Percentiles rank a stretch among this genome's conserved stretches.
phyloP scores from a whole-genome alignment of 2,888 invertebrate genomes.

The Phortica okadai region DNA sequence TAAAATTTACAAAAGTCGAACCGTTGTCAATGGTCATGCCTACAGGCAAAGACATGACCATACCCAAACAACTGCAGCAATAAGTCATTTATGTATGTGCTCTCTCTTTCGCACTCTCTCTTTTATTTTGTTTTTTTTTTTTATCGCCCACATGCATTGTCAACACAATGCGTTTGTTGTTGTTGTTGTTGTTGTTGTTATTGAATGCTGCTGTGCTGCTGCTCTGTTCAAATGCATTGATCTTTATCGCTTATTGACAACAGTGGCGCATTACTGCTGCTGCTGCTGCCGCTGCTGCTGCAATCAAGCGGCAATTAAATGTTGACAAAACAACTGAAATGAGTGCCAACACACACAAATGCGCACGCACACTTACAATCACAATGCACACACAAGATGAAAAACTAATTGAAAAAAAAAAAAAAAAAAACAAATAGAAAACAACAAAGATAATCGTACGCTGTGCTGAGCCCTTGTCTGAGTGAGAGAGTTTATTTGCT shows the following conservation, averaged over 20 bases:
- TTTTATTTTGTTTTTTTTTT: background rate
- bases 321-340: conserved; percentile 11
- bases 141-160: background rate
- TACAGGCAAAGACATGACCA: background rate
- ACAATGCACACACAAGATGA: background rate
- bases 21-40: background rate
- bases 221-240: background rate
- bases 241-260: conserved; percentile 16
- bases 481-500: no score
- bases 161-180: background rate
- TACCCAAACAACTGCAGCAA: background rate
- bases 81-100: background rate
- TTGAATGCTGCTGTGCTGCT: background rate
- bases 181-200: conserved; percentile 10
- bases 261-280: background rate
- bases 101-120: background rate
- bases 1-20: background rate
- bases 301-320: conserved; percentile 10
- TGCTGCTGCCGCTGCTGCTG: background rate
- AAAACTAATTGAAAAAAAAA: background rate
- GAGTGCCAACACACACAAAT: background rate
- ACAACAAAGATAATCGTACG: background rate
- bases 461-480: background rate
- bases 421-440: background rate
- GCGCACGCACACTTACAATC: background rate